Evolutionary conservation across 2,797 vertebrate species (phyloP), one percentile per base, ranked within the genome.

Genomic region (Lophius americanus): DNA sequence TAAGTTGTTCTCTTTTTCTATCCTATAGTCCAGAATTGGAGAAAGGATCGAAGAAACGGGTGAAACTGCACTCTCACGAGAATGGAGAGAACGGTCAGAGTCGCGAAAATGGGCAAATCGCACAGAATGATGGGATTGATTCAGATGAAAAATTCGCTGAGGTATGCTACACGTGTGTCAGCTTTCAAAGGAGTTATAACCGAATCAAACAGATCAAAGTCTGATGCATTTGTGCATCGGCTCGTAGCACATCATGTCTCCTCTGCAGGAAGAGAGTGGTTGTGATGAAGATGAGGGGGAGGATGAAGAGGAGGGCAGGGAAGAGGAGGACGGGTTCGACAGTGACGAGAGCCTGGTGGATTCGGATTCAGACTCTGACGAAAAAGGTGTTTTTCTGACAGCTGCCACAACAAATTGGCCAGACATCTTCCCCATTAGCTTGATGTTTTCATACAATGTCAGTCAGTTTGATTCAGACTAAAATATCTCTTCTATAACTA

Each of bases 341-440:
- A 98, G 95, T 0, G 97, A 97, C 4, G 97, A 98, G 83, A 98
- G 97, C 85, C 87, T 96, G 82, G 96, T 95, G 80, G 98, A 98
- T 83, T 98, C 97, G 0, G 97, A 98, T 76, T 99, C 97, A 0
- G 97, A 98, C 69, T 92, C 95, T 0, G 98, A 99, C 32, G 96
- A 97, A 83, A 99, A 99, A 93, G 96, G 98, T 99, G 65, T 3
- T 53, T 73, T 35, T 60, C 38, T 76, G 35, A 63, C 35, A 68
- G 38, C 60, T 32, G 54, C 10, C 54, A 0, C 38, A 23, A 39
- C n/a, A 11, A 33, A 51, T 54, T 5, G 6, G 36, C 9, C 14
- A 4, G 4, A 47, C 7, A 4, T 39, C 8, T 35, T 61, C 8
- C 6, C 23, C 7, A 6, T 52, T 9, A 64, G 41, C 51, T 11